Percentiles rank a stretch among this genome's conserved stretches.
Evolutionary conservation across 2,888 invertebrate genomes (phyloP).

Genomic region (Macrophya annulata): DNA sequence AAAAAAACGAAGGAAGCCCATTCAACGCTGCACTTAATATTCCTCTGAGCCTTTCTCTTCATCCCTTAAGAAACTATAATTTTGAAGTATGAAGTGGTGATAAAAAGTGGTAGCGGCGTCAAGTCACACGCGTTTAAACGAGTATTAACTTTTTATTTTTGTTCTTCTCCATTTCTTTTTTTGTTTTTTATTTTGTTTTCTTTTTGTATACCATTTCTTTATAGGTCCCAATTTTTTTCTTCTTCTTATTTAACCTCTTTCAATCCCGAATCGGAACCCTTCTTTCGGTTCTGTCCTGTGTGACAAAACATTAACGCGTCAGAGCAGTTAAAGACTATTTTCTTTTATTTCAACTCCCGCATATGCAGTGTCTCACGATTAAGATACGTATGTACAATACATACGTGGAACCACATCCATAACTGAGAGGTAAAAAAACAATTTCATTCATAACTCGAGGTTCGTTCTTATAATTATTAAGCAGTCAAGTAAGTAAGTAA

Average conservation of each 20-base stretch:
- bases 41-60: no score
- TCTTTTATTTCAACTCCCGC: conserved; percentile 54
- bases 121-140: conserved; percentile 53
- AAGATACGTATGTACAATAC: no score
- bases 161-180: conserved; percentile 55
- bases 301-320: conserved; percentile 61
- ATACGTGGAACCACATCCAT: conserved; percentile 24
- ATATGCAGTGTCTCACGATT: conserved; percentile 68
- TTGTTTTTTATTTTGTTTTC: background rate
- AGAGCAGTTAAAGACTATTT: conserved; percentile 59
- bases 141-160: conserved; percentile 56
- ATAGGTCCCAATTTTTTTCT: conserved; percentile 55
- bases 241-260: background rate
- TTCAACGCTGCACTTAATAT: background rate
- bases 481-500: conserved; percentile 56
- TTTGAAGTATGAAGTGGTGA: no score
- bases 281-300: conserved; percentile 10
- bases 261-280: background rate
- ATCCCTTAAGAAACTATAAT: no score
- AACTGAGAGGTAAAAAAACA: conserved; percentile 49
- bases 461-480: conserved; percentile 54
- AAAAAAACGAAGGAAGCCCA: no score
- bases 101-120: background rate
- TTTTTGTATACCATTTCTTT: conserved; percentile 44
- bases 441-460: conserved; percentile 57